Base-by-base conservation (phyloP, 2,113 vertebrate genomes). In the Thryonomys swinderianus region DNA sequence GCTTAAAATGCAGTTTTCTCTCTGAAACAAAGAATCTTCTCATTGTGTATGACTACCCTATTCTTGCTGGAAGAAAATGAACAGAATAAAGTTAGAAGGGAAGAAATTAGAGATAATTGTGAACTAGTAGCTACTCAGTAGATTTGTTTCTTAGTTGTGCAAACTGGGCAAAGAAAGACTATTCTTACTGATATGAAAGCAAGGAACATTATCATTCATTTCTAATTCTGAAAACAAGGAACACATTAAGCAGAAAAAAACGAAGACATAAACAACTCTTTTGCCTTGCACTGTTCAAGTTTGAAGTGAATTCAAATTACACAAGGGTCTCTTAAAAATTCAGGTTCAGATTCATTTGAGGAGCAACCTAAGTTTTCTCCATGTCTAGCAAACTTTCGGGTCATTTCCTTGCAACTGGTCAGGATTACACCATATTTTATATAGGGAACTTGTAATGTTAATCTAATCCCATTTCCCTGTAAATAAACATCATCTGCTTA, bases 401-500 rank as follows among this genome's bases (percentile, higher is more conserved):
- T 76, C 42, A n/a, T 62, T 5, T 78, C 21, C 40, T 40, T 20
- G 40, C 40, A 80, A 32, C 13, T 88, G 40, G 32, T 59, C 40
- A 37, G 85, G 76, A 73, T 16, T 27, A 74, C 6, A 83, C 57
- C 27, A 74, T 8, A 1, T 66, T 87, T 87, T 83, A 13, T 66
- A 37, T 53, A 51, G n/a, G n/a, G n/a, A n/a, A n/a, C n/a, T n/a
- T n/a, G n/a, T n/a, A n/a, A n/a, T n/a, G n/a, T n/a, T n/a, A n/a
- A n/a, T n/a, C n/a, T n/a, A n/a, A n/a, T n/a, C n/a, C n/a, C n/a
- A n/a, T n/a, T n/a, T n/a, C n/a, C n/a, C n/a, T n/a, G n/a, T n/a
- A 94, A 92, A 57, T 59, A 87, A 92, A 92, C 45, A 87, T 86
- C 61, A 66, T 57, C 45, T 45, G 32, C 18, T 79, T 37, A 87